Evolutionary conservation across 2,113 vertebrate genomes (phyloP).

Genomic region (Electrona antarctica): DNA sequence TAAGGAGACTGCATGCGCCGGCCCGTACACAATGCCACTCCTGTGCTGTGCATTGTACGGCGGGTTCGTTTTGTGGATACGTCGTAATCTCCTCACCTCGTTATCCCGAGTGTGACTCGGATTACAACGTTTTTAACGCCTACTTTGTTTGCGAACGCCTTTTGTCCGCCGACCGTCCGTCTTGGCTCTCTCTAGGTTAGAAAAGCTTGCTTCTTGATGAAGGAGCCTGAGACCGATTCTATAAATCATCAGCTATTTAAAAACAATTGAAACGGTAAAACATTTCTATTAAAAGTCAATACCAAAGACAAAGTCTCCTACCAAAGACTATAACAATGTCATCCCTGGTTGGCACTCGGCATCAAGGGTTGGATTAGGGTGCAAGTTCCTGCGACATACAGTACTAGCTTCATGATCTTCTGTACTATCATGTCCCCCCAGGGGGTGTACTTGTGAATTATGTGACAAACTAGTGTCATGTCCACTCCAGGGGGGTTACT

Average conservation of each 20-base stretch:
- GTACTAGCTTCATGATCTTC: too few relatives aligned
- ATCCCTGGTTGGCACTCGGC: too few relatives aligned
- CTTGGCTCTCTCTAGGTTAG: background rate
- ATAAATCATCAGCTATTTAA: background rate
- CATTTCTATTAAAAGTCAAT: background rate
- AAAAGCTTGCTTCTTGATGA: constrained; percentile 1
- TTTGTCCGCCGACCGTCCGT: constrained; percentile 17
- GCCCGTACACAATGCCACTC: constrained; percentile 14
- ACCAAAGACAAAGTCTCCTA: background rate
- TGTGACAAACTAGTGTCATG: too few relatives aligned
- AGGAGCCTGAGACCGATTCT: background rate
- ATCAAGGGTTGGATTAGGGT: too few relatives aligned
- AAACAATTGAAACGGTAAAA: too few relatives aligned
- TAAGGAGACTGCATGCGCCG: constrained; percentile 24
- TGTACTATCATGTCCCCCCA: too few relatives aligned
- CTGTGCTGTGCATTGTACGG: constrained; percentile 18
- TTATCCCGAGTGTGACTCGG: constrained; percentile 9
- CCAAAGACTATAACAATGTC: background rate
- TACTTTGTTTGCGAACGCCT: background rate
- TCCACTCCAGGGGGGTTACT: too few relatives aligned
- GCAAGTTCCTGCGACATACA: too few relatives aligned
- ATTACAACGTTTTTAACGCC: constrained; percentile 36
- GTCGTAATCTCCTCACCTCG: constrained; percentile 32
- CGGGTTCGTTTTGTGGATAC: background rate
- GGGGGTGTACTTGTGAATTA: too few relatives aligned